A percentile compares a stretch with the other conserved stretches of the same genome.
Evolutionary conservation across 2,113 vertebrate species (phyloP).

Genomic region (Blennius ocellaris): DNA sequence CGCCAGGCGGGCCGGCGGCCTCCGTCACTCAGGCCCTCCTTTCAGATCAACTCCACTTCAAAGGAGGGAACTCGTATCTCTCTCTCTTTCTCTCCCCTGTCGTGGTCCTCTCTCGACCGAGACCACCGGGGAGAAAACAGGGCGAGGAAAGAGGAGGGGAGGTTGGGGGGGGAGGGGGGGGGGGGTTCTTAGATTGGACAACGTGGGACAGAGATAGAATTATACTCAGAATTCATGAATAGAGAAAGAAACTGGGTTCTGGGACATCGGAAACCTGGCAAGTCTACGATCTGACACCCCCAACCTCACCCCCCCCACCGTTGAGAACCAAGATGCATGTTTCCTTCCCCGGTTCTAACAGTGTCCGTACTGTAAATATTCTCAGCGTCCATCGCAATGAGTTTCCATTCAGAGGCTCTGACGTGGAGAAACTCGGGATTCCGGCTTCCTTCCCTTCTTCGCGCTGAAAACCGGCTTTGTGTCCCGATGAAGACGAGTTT

Average conservation of each 20-base stretch:
- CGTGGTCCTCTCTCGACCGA: slow-evolving; percentile 46
- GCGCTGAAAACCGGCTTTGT: too few species aligned
- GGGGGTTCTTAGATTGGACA: slow-evolving; percentile 66
- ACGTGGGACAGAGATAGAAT: slow-evolving; percentile 49
- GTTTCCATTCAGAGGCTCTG: too few species aligned
- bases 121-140: slow-evolving; percentile 75
- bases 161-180: neutral
- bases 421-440: too few species aligned
- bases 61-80: slow-evolving; percentile 75
- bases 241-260: slow-evolving; percentile 23
- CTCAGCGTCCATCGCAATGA: too few species aligned
- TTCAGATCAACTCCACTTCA: slow-evolving; percentile 71
- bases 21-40: slow-evolving; percentile 67
- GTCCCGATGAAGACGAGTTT: too few species aligned
- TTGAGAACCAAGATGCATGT: too few species aligned
- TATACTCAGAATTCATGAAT: slow-evolving; percentile 57
- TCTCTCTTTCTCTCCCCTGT: slow-evolving; percentile 70
- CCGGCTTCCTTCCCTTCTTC: too few species aligned
- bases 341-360: too few species aligned
- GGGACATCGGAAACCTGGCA: too few species aligned
- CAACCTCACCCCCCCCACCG: too few species aligned
- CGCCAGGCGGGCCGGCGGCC: slow-evolving; percentile 50
- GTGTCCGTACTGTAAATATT: too few species aligned
- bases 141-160: slow-evolving; percentile 29
- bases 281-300: too few species aligned